Conservation (phyloP, 2,113 vertebrate genomes). For the Anhinga rufa region DNA sequence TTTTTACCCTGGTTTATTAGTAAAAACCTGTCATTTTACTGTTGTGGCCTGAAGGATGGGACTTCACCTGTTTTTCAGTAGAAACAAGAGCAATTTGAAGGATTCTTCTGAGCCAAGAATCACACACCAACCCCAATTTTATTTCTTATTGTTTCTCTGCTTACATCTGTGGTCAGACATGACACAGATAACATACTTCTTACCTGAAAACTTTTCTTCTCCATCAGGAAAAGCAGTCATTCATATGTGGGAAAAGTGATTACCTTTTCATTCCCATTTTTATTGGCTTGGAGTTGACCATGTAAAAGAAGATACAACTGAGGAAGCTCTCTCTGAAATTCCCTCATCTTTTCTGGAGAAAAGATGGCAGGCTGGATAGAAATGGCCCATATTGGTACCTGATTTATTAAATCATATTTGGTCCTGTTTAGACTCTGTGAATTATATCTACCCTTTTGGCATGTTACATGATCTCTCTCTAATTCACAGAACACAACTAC, state of each 20-base stretch:
- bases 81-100: background rate
- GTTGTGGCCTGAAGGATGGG: background rate
- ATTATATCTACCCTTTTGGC: background rate
- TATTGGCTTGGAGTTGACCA: background rate
- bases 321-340: background rate
- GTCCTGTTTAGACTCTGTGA: background rate
- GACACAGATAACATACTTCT: background rate
- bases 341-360: background rate
- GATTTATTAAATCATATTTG: background rate
- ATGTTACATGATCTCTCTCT: background rate
- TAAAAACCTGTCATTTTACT: background rate
- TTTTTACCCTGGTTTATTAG: background rate
- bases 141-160: background rate
- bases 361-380: background rate
- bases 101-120: background rate
- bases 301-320: background rate
- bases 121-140: background rate
- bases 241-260: background rate
- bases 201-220: background rate
- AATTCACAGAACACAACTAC: background rate
- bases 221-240: background rate
- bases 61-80: background rate
- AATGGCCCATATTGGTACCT: background rate
- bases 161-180: background rate
- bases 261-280: background rate